Evolutionary conservation across 2,113 vertebrate species (phyloP).

Genomic region (Dromas ardeola): DNA sequence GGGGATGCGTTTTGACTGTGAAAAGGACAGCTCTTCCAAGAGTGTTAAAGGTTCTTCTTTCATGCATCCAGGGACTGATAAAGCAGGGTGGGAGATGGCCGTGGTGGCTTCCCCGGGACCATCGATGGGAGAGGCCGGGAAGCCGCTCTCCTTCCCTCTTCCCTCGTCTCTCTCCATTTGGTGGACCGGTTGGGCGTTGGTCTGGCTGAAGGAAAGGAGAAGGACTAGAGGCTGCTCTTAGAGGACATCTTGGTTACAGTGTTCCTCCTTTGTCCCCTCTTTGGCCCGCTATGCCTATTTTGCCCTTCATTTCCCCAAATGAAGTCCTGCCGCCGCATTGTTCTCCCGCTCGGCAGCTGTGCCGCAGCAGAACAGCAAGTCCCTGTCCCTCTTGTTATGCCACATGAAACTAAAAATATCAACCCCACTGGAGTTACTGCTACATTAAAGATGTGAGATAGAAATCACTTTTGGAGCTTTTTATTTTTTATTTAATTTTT

Average conservation of each 20-base stretch:
- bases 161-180: not conserved
- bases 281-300: not conserved
- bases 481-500: constrained; percentile 62
- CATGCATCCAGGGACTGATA: not conserved
- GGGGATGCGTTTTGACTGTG: not conserved
- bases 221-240: not conserved
- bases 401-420: constrained; percentile 49
- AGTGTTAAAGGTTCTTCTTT: not conserved
- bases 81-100: not conserved
- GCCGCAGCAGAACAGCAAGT: not conserved
- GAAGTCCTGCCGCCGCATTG: accelerated
- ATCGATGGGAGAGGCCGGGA: accelerated
- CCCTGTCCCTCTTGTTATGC: not conserved
- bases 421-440: constrained; percentile 47
- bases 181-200: not conserved
- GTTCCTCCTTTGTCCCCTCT: not conserved
- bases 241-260: not conserved
- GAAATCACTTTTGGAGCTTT: constrained; percentile 32
- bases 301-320: not conserved
- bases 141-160: not conserved
- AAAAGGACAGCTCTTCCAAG: not conserved
- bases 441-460: constrained; percentile 57
- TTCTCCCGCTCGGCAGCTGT: not conserved
- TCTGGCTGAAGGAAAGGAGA: not conserved
- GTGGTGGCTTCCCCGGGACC: not conserved